These are phyloP conservation scores for Temnothorax unifasciatus DNA, from an alignment of 2,888 invertebrate genomes.

Conservation along the genomic window DNA sequence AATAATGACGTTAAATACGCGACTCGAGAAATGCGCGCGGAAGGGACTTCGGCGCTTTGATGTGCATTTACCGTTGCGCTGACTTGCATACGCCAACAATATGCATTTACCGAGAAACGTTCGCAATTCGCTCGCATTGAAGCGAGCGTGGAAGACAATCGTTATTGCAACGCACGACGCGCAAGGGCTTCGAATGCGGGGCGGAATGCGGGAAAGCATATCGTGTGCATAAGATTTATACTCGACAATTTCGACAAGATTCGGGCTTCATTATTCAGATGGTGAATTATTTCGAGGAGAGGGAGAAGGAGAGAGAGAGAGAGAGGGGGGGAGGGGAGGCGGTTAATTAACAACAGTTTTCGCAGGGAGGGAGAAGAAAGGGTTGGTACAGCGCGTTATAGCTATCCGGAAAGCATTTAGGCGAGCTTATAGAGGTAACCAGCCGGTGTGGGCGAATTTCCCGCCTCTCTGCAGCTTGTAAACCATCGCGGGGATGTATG, in stretches of 20 bases:
- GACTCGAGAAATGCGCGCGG: constrained; percentile 2
- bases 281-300: constrained; percentile 13
- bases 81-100: constrained; percentile 26
- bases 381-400: constrained; percentile 9
- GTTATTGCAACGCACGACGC: background rate
- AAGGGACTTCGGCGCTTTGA: constrained; percentile 23
- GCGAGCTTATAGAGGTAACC: constrained; percentile 42
- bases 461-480: constrained; percentile 52
- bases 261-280: constrained; percentile 40
- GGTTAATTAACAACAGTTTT: constrained; percentile 63
- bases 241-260: constrained; percentile 20
- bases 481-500: constrained; percentile 42
- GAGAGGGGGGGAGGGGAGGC: constrained; percentile 49
- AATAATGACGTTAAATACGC: constrained; percentile 23
- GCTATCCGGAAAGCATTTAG: constrained; percentile 60
- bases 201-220: background rate
- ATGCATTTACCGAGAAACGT: constrained; percentile 28
- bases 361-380: background rate
- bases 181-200: background rate
- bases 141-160: constrained; percentile 27
- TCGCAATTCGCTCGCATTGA: constrained; percentile 37
- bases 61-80: constrained; percentile 9
- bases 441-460: constrained; percentile 27
- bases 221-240: constrained; percentile 20
- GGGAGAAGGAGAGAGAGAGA: background rate